Percentiles rank a stretch among this genome's conserved stretches.
Evolutionary conservation across 2,888 invertebrate species (phyloP).

Genomic region (Brachypalpus laphriformis): DNA sequence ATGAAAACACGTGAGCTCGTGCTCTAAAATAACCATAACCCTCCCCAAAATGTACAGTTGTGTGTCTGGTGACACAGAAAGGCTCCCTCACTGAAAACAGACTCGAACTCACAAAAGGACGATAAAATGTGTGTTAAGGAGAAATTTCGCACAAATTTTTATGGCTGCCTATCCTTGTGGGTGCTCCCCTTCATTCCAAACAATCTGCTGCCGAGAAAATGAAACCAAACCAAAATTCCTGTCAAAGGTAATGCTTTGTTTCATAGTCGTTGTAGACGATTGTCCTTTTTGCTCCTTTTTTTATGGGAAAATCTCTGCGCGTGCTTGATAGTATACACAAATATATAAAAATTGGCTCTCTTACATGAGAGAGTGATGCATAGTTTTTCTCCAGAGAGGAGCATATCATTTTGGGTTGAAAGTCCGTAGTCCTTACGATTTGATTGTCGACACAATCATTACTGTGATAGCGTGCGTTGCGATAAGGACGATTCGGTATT

Average conservation of each 20-base stretch:
- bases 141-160: constrained; percentile 60
- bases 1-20: constrained; percentile 61
- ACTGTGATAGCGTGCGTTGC: constrained; percentile 70
- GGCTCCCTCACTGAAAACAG: neutral
- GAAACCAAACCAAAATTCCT: neutral
- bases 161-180: constrained; percentile 34
- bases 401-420: constrained; percentile 17
- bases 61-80: constrained; percentile 58
- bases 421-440: constrained; percentile 45
- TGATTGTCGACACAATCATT: constrained; percentile 56
- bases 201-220: too few relatives aligned
- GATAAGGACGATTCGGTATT: constrained; percentile 51
- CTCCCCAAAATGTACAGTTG: neutral
- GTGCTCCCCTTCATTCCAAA: neutral
- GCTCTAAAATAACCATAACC: constrained; percentile 24
- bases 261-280: neutral
- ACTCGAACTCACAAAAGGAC: constrained; percentile 31
- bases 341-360: neutral
- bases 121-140: constrained; percentile 36
- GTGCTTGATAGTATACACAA: constrained; percentile 53
- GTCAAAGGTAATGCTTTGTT: constrained; percentile 20
- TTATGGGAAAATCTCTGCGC: constrained; percentile 64
- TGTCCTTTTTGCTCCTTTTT: constrained; percentile 30
- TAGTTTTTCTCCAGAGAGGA: neutral
- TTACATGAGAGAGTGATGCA: neutral